Evolutionary conservation across 2,113 vertebrate species (phyloP), one percentile per base, ranked within the genome.

Genomic region (Boleophthalmus pectinirostris): DNA sequence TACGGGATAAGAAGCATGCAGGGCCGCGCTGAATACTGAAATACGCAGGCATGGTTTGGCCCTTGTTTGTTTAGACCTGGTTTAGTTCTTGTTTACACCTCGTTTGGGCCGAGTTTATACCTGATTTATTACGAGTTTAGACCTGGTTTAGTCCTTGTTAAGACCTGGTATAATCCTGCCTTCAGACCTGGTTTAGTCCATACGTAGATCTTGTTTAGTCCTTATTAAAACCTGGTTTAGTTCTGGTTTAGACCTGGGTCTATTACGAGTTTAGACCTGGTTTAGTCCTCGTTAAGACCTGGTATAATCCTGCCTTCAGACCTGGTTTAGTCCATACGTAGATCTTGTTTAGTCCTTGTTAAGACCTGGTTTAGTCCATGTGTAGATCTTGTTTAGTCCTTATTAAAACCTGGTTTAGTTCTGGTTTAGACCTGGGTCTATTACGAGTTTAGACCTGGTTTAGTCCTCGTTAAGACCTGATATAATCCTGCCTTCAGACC

Each of bases 1-100:
- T 71, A 54, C 69, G 51, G 75, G 70, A 66, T 11, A 63, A 67
- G 80, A 67, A 38, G 33, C 56, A 5, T 25, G 56, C 23, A 25
- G 56, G 9, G 5, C 6, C 51, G 51, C 7, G 18, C 20, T n/a
- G 51, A 53, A 53, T n/a, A 20, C 51, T n/a, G 1, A 53, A 53
- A n/a, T n/a, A 53, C 20, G 6, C 51, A 53, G 6, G 18, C 20
- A 8, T 57, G 56, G 54, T 14, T 25, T 57, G 7, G 53, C 8
- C n/a, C 53, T 56, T 10, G n/a, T 11, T 29, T 29, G 29, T 29
- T 54, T 54, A 21, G 53, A 51, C 15, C 47, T 51, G 47, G 47
- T 51, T 51, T 18, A 51, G 49, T 51, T 15, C 49, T 51, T 4
- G 16, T 51, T 16, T 51, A 18, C 3, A 20, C 15, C 14, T 51